These are phyloP conservation scores for Dinocampus coccinellae DNA, from an alignment of 2,888 invertebrate species.

Conservation along the genomic window DNA sequence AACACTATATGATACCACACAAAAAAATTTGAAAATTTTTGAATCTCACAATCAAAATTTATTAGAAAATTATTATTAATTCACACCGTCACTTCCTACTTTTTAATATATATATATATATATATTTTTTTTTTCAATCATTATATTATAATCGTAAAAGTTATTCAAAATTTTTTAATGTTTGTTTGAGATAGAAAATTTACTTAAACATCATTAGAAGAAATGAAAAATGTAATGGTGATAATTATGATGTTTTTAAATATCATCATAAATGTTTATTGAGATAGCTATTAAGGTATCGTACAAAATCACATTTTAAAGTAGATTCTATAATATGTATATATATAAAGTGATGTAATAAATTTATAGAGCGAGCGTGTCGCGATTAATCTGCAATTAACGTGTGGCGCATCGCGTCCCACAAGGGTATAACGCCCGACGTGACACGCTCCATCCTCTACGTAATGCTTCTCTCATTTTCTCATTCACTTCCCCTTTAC, in stretches of 20 bases:
- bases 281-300: conserved; percentile 18
- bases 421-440: conserved; percentile 27
- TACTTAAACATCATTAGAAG: too few species aligned
- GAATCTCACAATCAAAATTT: background rate
- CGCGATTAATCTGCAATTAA: conserved; percentile 33
- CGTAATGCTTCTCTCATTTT: background rate
- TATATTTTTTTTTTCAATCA: too few species aligned
- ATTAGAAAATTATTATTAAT: too few species aligned
- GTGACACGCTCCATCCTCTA: conserved; percentile 23
- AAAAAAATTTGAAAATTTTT: background rate
- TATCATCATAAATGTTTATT: background rate
- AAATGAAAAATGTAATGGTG: background rate
- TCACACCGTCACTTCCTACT: too few species aligned
- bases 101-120: too few species aligned
- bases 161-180: too few species aligned
- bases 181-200: too few species aligned
- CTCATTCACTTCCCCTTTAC: background rate
- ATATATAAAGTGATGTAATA: conserved; percentile 17
- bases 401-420: conserved; percentile 29
- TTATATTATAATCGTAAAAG: too few species aligned
- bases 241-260: background rate
- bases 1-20: conserved; percentile 1
- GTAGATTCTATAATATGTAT: conserved; percentile 11
- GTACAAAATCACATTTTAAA: conserved; percentile 24
- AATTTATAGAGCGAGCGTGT: conserved; percentile 31